These are phyloP conservation scores for Aphaenogaster rudis DNA, from an alignment of 1,140 invertebrate genomes.

Conservation along the genomic window DNA sequence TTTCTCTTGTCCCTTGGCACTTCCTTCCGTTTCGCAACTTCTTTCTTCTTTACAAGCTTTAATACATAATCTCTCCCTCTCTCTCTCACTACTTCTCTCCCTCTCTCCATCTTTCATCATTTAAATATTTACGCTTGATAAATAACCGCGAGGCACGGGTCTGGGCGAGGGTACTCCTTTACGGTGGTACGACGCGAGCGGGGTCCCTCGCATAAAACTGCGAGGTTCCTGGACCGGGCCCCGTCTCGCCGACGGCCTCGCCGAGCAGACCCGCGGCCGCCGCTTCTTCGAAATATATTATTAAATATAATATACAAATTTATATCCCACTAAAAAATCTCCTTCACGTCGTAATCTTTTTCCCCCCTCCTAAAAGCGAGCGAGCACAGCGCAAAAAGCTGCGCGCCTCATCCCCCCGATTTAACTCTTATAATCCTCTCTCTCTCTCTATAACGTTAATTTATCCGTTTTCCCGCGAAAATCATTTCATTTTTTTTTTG, in stretches of 20 bases:
- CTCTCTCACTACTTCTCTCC: slow-evolving; percentile 29
- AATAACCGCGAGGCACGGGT: slow-evolving; percentile 81
- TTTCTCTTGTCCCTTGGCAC: slow-evolving; percentile 78
- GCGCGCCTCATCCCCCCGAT: slow-evolving; percentile 67
- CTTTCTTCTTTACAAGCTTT: slow-evolving; percentile 64
- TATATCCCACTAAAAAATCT: slow-evolving; percentile 85
- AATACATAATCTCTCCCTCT: slow-evolving; percentile 52
- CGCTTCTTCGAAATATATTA: slow-evolving; percentile 85
- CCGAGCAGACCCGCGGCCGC: slow-evolving; percentile 58
- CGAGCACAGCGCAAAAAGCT: slow-evolving; percentile 83
- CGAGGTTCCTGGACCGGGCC: slow-evolving; percentile 72
- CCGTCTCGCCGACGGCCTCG: slow-evolving; percentile 62
- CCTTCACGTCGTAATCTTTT: slow-evolving; percentile 70
- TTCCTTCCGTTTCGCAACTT: slow-evolving; percentile 74
- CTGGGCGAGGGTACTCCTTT: slow-evolving; percentile 61
- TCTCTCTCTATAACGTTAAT: slow-evolving; percentile 66
- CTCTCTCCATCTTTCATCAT: slow-evolving; percentile 63
- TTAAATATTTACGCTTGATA: slow-evolving; percentile 86
- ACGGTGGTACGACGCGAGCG: slow-evolving; percentile 54
- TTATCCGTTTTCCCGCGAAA: slow-evolving; percentile 63
- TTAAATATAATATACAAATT: slow-evolving; percentile 87
- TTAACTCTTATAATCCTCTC: slow-evolving; percentile 17
- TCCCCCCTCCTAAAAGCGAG: slow-evolving; percentile 66
- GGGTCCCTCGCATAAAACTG: slow-evolving; percentile 83
- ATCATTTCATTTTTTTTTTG: slow-evolving; percentile 57